Percentiles rank a stretch among this genome's conserved stretches.
Conservation (phyloP, 2,797 vertebrate genomes). For the Tauraco hartlaubi region DNA sequence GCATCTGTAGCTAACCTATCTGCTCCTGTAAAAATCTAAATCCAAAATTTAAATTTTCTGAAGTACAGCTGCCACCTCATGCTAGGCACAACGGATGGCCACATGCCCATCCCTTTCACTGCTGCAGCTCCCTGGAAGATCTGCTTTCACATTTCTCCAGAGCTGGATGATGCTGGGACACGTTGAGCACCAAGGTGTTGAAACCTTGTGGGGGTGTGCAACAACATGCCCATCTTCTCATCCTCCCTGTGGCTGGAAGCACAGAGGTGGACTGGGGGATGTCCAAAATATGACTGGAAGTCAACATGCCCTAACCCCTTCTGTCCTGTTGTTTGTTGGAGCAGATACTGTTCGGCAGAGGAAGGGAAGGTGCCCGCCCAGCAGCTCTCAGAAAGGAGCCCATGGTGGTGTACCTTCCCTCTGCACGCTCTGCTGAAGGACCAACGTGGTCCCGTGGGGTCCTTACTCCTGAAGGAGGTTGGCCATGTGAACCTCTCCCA, state of each 20-base stretch:
- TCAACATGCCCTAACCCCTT: not conserved
- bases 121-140: not conserved
- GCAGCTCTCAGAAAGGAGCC: not conserved
- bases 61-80: not conserved
- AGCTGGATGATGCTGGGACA: accelerated
- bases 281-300: not conserved
- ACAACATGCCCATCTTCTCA: not conserved
- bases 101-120: accelerated
- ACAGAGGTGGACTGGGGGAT: not conserved
- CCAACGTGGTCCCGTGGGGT: accelerated
- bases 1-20: not conserved
- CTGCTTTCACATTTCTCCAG: not conserved
- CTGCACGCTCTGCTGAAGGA: not conserved
- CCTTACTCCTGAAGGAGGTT: not conserved
- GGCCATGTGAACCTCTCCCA: not conserved
- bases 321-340: not conserved
- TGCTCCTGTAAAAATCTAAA: not conserved
- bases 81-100: accelerated
- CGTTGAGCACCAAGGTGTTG: accelerated
- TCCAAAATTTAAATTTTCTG: not conserved
- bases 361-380: not conserved
- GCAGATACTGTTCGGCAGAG: not conserved
- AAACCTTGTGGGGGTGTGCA: not conserved
- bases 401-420: accelerated
- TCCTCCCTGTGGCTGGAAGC: not conserved